phyloP scores from a whole-genome alignment of 2,113 vertebrate species.

The Serilophus lunatus region DNA sequence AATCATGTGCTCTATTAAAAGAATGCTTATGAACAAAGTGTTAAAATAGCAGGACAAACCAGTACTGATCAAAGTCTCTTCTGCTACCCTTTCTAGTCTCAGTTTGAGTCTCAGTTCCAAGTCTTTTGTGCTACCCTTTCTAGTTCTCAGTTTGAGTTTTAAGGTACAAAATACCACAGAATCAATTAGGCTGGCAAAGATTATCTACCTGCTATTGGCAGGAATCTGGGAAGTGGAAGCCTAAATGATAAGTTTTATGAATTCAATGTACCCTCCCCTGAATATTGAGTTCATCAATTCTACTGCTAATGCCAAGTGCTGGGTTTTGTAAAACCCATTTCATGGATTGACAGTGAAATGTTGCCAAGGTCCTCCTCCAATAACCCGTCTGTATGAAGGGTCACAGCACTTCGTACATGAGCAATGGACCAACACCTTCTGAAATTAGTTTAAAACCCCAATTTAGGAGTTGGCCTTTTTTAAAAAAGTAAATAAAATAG shows the following conservation, averaged over 20 bases:
- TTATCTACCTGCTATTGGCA: background rate
- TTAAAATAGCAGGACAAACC: background rate
- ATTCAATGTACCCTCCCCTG: background rate
- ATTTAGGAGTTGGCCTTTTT: background rate
- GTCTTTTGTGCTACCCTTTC: too few relatives aligned
- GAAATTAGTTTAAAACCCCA: background rate
- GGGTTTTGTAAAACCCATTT: background rate
- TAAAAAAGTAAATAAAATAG: background rate
- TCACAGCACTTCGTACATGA: fast-evolving
- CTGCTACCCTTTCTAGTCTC: background rate
- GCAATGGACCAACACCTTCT: background rate
- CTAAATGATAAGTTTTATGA: background rate
- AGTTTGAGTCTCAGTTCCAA: too few relatives aligned
- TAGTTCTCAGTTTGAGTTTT: too few relatives aligned
- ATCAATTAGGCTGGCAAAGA: too few relatives aligned
- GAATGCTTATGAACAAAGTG: background rate
- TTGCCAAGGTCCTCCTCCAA: background rate
- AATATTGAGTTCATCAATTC: background rate
- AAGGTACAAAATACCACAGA: too few relatives aligned
- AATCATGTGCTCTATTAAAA: background rate
- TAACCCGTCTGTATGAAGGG: background rate
- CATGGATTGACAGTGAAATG: background rate
- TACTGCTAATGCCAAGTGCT: background rate
- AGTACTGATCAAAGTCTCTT: background rate
- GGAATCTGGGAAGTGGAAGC: background rate